These are phyloP conservation scores for Drosophila pullipes DNA, from an alignment of 2,888 invertebrate species.

Conservation along the genomic window DNA sequence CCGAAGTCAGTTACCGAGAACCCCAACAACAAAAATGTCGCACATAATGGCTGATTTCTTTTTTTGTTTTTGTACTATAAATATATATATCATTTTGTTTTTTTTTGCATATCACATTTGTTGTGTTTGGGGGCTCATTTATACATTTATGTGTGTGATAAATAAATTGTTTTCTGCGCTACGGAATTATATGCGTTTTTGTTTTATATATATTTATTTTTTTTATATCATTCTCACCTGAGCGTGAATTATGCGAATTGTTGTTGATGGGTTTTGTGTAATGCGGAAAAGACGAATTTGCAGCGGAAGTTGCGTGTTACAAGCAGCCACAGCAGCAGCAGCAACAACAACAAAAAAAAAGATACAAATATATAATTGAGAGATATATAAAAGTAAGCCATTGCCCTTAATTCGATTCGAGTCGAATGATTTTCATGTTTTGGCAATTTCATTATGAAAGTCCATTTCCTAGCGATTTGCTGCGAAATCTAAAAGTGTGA, in stretches of 20 bases:
- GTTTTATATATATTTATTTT: slow-evolving; percentile 17
- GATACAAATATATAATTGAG: slow-evolving; percentile 13
- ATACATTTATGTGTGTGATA: neutral
- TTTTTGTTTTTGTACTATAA: neutral
- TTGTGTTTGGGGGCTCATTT: neutral
- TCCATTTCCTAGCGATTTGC: slow-evolving; percentile 47
- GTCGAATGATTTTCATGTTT: slow-evolving; percentile 52
- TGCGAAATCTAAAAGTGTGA: slow-evolving; percentile 8
- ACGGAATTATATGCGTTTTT: slow-evolving; percentile 66
- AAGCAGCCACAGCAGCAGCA: slow-evolving; percentile 1
- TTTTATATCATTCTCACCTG: slow-evolving; percentile 65
- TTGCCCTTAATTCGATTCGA: slow-evolving; percentile 69
- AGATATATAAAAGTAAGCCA: slow-evolving; percentile 43
- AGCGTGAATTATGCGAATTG: slow-evolving; percentile 21
- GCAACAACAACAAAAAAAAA: slow-evolving; percentile 11
- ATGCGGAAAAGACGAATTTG: slow-evolving; percentile 75
- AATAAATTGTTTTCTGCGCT: slow-evolving; percentile 56
- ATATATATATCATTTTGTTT: slow-evolving; percentile 9
- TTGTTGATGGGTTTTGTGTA: slow-evolving; percentile 24
- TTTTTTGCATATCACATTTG: slow-evolving; percentile 17
- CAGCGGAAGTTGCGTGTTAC: slow-evolving; percentile 74
- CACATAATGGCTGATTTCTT: slow-evolving; percentile 33
- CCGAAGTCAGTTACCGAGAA: slow-evolving; percentile 13
- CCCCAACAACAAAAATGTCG: slow-evolving; percentile 23
- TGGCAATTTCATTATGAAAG: slow-evolving; percentile 33